A percentile compares a stretch with the other conserved stretches of the same genome.
These are phyloP conservation scores for Cerastis rubricosa DNA, from an alignment of 2,888 invertebrate genomes.

Conservation along the genomic window DNA sequence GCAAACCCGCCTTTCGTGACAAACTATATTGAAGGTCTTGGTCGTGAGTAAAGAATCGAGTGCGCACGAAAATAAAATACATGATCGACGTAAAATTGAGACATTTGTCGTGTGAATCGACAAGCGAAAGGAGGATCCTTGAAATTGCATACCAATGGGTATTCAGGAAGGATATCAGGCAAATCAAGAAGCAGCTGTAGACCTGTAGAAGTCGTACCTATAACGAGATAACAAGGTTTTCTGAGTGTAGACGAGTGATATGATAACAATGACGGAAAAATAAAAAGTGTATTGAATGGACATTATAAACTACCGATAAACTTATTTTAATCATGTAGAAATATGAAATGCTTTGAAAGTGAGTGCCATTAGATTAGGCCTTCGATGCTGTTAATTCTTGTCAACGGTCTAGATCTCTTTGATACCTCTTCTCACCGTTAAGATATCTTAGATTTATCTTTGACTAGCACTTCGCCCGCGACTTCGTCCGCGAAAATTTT, in stretches of 20 bases:
- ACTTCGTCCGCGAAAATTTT: too few species aligned
- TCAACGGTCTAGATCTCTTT: background rate
- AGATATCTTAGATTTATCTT: too few species aligned
- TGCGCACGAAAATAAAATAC: constrained; percentile 48
- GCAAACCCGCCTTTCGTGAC: constrained; percentile 15
- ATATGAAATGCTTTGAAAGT: background rate
- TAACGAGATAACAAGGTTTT: background rate
- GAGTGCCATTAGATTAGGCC: accelerated
- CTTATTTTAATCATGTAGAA: too few species aligned
- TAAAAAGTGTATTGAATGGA: background rate
- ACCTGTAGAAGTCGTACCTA: background rate
- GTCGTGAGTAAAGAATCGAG: constrained; percentile 30
- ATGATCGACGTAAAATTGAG: constrained; percentile 40
- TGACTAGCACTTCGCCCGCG: too few species aligned
- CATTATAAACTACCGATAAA: too few species aligned
- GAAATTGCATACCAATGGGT: constrained; percentile 12
- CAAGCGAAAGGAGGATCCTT: constrained; percentile 44
- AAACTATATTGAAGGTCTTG: constrained; percentile 20
- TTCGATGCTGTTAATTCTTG: background rate
- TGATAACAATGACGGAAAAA: background rate
- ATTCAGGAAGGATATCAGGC: background rate
- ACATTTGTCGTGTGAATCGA: constrained; percentile 37
- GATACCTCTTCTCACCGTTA: background rate
- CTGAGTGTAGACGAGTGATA: background rate
- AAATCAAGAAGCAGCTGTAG: background rate